Base-by-base conservation (phyloP, 2,797 vertebrate genomes). In the Chromis chromis region DNA sequence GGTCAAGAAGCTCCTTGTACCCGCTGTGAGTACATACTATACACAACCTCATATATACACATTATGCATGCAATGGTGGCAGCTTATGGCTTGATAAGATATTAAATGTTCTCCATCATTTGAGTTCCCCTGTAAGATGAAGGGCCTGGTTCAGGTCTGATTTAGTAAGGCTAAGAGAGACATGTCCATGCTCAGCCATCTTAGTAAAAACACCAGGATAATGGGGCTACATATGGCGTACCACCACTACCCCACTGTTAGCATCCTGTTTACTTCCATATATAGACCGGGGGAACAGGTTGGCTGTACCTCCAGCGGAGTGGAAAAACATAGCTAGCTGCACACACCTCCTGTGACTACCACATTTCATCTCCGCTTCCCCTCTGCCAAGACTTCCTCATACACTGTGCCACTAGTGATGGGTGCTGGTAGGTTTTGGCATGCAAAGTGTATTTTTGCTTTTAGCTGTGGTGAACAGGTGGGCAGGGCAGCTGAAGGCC, bases 1-100 rank as follows among this genome's bases (percentile, higher is more conserved):
- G 88, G 95, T 96, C 79, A 95, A 95, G 92, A 96, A 96, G 89
- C 94, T 96, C 48, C 94, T 96, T 33, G 95, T 96, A 75, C 95
- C 95, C 25, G 95, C 95, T 71, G 95, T 96, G 82, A 95, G 95
- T 95, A 87, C 68, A 64, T 53, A 52, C 54, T 86, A 33, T 49
- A 14, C 60, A 65, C 56, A 53, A 28, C 9, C 22, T 14, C 10
- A 54, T 22, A 7, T 1, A 57, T 52, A 56, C 52, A 61, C 22
- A 50, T 24, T 24, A 64, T 3, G 3, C 42, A 63, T 39, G 27
- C 33, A 31, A 8, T 19, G 13, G 10, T 44, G 39, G 27, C 68
- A 63, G 49, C 48, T 8, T 40, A 10, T 63, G 19, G 24, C 46
- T 36, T 64, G 33, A 48, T 49, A 9, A 72, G 16, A 21, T 28